Conservation (phyloP, 2,797 vertebrate species). For the Steatocranus sp. region DNA sequence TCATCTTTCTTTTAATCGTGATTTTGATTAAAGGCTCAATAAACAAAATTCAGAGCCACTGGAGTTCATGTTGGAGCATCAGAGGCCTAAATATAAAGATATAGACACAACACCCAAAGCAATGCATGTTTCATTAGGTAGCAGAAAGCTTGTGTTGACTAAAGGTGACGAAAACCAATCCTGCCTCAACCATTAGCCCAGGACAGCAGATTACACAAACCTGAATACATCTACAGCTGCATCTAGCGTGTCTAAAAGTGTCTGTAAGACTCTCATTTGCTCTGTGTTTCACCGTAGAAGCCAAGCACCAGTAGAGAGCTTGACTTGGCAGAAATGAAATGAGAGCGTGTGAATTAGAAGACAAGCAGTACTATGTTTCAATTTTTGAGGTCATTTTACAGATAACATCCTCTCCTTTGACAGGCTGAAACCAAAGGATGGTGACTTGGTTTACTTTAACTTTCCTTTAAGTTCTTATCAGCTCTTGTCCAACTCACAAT, state of each 20-base stretch:
- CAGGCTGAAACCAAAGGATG: neutral
- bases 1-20: neutral
- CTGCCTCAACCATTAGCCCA: neutral
- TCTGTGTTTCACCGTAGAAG: neutral
- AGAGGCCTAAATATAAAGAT: neutral
- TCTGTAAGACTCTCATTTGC: neutral
- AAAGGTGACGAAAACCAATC: neutral
- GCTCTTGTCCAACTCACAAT: neutral
- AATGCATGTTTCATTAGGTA: neutral
- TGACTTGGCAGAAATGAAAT: neutral
- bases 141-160: neutral
- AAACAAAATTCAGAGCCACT: neutral
- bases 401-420: neutral
- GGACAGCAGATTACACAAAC: neutral
- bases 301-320: neutral
- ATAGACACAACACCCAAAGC: neutral
- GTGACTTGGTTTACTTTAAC: neutral
- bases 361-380: neutral
- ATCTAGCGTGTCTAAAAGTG: neutral
- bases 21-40: neutral
- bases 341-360: neutral
- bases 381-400: neutral
- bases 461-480: neutral
- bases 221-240: neutral
- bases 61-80: neutral